Evolutionary conservation across 2,888 invertebrate species (phyloP).

Genomic region (Baronia brevicornis): DNA sequence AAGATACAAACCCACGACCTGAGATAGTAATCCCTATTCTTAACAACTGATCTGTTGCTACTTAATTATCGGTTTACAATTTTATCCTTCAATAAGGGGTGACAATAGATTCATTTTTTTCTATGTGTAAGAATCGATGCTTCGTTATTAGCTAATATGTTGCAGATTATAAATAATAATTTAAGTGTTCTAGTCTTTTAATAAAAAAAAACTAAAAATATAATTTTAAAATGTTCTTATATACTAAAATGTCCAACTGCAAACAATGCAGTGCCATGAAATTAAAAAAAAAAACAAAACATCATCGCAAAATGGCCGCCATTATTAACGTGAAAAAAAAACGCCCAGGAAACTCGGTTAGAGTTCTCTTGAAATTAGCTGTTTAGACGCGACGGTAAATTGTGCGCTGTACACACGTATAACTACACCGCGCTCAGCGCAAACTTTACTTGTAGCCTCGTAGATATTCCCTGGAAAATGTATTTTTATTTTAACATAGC

Average conservation of each 20-base stretch:
- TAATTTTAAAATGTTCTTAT: constrained; percentile 1
- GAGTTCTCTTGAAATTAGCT: constrained; percentile 67
- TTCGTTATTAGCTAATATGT: no score
- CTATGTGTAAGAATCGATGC: no score
- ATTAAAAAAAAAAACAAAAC: constrained; percentile 10
- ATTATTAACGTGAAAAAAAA: constrained; percentile 28
- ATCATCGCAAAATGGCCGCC: constrained; percentile 14
- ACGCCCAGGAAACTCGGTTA: constrained; percentile 36
- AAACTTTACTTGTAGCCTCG: constrained; percentile 65
- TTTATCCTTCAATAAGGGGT: no score
- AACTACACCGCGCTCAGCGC: constrained; percentile 44
- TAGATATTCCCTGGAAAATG: constrained; percentile 71
- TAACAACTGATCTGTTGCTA: no score
- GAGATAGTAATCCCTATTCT: no score
- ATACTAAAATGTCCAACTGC: no score
- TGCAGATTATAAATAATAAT: no score
- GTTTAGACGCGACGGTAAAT: constrained; percentile 60
- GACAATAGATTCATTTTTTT: no score
- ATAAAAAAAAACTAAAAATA: constrained; percentile 1
- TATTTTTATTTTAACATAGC: constrained; percentile 65
- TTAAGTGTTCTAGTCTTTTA: background rate
- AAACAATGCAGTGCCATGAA: constrained; percentile 3
- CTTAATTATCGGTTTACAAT: no score
- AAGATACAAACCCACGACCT: no score
- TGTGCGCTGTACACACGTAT: constrained; percentile 37